Percentiles rank a stretch among this genome's conserved stretches.
phyloP scores from a whole-genome alignment of 2,888 invertebrate genomes.

The Heliconius hortense region DNA sequence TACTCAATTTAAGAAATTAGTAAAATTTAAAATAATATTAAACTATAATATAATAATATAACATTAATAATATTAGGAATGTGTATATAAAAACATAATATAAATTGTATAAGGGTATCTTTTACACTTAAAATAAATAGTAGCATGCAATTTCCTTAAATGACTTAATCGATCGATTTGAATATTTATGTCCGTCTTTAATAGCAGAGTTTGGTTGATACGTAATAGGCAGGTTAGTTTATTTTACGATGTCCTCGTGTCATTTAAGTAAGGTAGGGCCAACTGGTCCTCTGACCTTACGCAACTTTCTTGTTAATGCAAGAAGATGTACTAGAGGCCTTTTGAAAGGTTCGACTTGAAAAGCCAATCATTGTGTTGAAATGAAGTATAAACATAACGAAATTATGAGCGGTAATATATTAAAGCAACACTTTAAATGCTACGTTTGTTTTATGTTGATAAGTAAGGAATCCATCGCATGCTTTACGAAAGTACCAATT shows the following conservation, averaged over 20 bases:
- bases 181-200: slow-evolving; percentile 36
- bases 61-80: not conserved
- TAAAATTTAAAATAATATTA: slow-evolving; percentile 4
- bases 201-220: slow-evolving; percentile 38
- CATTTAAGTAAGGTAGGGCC: slow-evolving; percentile 56
- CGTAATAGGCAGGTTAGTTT: slow-evolving; percentile 44
- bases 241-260: slow-evolving; percentile 53
- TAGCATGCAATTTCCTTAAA: slow-evolving; percentile 32
- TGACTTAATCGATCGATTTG: slow-evolving; percentile 35
- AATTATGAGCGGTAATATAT: slow-evolving; percentile 41
- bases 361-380: slow-evolving; percentile 52
- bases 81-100: not conserved
- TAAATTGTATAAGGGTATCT: not conserved
- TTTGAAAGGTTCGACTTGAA: slow-evolving; percentile 51
- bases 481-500: slow-evolving; percentile 41
- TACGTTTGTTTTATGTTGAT: slow-evolving; percentile 40
- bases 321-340: slow-evolving; percentile 55
- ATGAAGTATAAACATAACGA: slow-evolving; percentile 41
- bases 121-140: slow-evolving; percentile 10
- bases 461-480: slow-evolving; percentile 39
- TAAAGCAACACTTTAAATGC: slow-evolving; percentile 42
- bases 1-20: slow-evolving; percentile 23
- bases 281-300: slow-evolving; percentile 53
- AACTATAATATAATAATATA: slow-evolving; percentile 22
- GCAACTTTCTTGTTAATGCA: slow-evolving; percentile 56